phyloP scores from a whole-genome alignment of 2,797 vertebrate species.

The Fundulus diaphanus region DNA sequence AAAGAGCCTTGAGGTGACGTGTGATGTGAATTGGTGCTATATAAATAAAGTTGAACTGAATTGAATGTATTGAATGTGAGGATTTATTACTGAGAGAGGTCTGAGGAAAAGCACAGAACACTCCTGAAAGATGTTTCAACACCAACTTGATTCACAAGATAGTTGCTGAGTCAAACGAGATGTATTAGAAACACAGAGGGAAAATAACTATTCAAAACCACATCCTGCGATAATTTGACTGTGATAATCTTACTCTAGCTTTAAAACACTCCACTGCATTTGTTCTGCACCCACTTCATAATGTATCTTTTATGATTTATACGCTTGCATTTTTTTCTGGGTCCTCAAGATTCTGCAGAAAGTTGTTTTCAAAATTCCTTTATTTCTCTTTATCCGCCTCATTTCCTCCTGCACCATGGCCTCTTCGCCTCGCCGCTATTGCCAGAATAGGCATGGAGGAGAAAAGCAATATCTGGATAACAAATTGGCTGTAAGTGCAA shows the following conservation, averaged over 20 bases:
- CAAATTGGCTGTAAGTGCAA: slow-evolving; percentile 58
- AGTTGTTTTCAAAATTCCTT: slow-evolving; percentile 58
- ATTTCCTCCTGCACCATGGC: slow-evolving; percentile 68
- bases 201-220: slow-evolving; percentile 27
- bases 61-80: not conserved
- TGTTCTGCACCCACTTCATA: not conserved
- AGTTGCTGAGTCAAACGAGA: not conserved
- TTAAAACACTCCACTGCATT: not conserved
- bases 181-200: not conserved
- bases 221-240: slow-evolving; percentile 21
- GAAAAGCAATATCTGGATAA: slow-evolving; percentile 58
- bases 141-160: not conserved
- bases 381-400: slow-evolving; percentile 44
- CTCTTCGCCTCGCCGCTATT: slow-evolving; percentile 48
- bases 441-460: slow-evolving; percentile 61
- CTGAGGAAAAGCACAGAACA: not conserved
- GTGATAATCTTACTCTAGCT: slow-evolving; percentile 1
- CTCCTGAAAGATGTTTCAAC: not conserved
- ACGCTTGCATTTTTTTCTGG: slow-evolving; percentile 38
- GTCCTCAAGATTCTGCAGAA: slow-evolving; percentile 52
- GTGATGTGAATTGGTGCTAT: too few species aligned
- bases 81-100: not conserved
- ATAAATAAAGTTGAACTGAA: too few species aligned
- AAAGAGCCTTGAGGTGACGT: too few species aligned
- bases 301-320: slow-evolving; percentile 46